Conservation (phyloP, 2,888 invertebrate genomes). For the Scaptodrosophila latifasciaeformis region DNA sequence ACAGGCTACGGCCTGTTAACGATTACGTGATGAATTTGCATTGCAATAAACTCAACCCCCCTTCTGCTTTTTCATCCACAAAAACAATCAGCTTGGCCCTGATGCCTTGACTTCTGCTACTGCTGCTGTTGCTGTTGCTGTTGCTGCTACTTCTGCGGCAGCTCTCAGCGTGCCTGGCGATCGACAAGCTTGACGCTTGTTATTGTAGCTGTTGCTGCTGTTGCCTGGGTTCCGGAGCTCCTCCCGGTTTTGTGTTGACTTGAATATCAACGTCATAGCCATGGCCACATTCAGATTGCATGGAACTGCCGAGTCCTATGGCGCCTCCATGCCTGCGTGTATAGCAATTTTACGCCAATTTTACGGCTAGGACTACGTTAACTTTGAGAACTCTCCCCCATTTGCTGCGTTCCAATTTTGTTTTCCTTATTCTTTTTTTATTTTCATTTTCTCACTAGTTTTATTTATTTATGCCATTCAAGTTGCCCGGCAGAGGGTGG, state of each 20-base stretch:
- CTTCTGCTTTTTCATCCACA: background rate
- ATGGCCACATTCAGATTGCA: background rate
- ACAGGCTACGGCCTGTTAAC: constrained; percentile 46
- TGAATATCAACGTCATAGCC: background rate
- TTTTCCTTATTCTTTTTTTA: background rate
- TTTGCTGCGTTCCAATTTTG: background rate
- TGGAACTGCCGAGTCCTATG: background rate
- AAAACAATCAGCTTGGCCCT: constrained; percentile 39
- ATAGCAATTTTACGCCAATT: constrained; percentile 62
- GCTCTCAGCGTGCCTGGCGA: background rate
- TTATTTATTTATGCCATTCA: constrained; percentile 1
- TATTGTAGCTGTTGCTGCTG: background rate
- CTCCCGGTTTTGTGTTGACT: constrained; percentile 1
- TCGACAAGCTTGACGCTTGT: too few species aligned
- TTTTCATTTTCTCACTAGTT: background rate
- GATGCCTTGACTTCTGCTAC: background rate
- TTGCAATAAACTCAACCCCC: constrained; percentile 44
- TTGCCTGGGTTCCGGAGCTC: too few species aligned
- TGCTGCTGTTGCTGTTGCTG: too few species aligned
- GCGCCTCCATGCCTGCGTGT: constrained; percentile 36
- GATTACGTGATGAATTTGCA: constrained; percentile 63
- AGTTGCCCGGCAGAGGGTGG: background rate
- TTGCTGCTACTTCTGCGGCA: constrained; percentile 10
- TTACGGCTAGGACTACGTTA: constrained; percentile 37
- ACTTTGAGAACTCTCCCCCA: too few species aligned